Conservation (phyloP, 2,113 vertebrate species). For the Triplophysa rosa region DNA sequence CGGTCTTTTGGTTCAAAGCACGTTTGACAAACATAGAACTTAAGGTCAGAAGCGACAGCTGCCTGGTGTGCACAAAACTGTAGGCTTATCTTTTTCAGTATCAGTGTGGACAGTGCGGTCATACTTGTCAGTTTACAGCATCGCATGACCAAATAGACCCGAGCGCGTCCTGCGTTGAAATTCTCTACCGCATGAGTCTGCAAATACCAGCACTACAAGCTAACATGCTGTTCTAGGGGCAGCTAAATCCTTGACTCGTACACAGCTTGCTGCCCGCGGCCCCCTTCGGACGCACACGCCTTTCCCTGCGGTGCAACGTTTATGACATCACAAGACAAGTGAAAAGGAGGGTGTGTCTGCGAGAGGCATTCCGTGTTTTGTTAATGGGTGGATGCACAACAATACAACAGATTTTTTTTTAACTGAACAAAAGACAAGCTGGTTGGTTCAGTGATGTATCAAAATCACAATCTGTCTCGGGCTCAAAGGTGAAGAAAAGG, state of each 20-base stretch:
- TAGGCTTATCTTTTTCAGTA: conserved; percentile 21
- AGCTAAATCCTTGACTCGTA: conserved; percentile 3
- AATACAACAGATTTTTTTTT: not conserved
- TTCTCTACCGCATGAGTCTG: conserved; percentile 10
- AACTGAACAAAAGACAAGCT: not conserved
- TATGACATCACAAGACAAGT: conserved; percentile 29
- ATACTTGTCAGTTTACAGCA: conserved; percentile 62
- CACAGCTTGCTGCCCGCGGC: not conserved
- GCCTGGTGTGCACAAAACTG: conserved; percentile 32
- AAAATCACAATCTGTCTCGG: conserved; percentile 5
- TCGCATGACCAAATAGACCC: not conserved
- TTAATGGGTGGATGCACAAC: conserved; percentile 5
- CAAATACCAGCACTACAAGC: not conserved
- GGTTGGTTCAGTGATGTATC: conserved; percentile 6
- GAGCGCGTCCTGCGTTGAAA: conserved; percentile 48
- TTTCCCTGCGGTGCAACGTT: not conserved
- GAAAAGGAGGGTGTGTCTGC: conserved; percentile 22
- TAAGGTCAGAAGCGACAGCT: not conserved
- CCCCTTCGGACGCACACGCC: conserved; percentile 4
- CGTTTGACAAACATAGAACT: conserved; percentile 23
- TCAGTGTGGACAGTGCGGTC: conserved; percentile 59
- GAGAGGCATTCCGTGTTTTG: not conserved
- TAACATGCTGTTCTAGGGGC: conserved; percentile 19
- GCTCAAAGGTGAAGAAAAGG: no score
- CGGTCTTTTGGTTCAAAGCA: not conserved